Conservation (phyloP, 2,113 vertebrate genomes). For the Thryonomys swinderianus region DNA sequence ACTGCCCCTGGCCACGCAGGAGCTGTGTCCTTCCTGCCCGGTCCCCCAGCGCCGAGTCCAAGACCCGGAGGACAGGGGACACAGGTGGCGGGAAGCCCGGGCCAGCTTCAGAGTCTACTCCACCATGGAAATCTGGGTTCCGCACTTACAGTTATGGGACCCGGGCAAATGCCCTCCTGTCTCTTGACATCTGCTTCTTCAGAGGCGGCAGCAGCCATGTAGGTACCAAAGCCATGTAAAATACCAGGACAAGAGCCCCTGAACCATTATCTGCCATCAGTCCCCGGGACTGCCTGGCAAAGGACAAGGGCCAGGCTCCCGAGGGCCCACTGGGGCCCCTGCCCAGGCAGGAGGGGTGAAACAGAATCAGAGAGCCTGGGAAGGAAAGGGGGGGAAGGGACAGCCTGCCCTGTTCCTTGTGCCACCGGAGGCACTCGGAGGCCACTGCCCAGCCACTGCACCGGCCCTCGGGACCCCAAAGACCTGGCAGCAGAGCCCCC, state of each 20-base stretch:
- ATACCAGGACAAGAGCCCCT: accelerated
- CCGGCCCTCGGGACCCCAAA: not conserved
- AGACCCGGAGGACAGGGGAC: no score
- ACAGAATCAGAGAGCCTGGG: not conserved
- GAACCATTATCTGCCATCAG: not conserved
- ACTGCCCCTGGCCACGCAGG: not conserved
- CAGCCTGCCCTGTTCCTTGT: not conserved
- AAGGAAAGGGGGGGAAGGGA: not conserved
- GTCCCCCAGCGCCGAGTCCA: not conserved
- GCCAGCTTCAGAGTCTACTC: not conserved
- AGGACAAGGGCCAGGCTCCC: not conserved
- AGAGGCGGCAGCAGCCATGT: not conserved
- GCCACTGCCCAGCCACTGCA: not conserved
- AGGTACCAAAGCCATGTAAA: accelerated
- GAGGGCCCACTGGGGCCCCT: not conserved
- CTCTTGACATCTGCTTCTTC: not conserved
- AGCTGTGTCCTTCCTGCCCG: not conserved
- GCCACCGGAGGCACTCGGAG: not conserved
- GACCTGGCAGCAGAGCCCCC: not conserved
- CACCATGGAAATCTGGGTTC: not conserved
- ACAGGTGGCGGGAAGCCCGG: accelerated
- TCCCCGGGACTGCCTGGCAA: not conserved
- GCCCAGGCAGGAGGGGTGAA: no score
- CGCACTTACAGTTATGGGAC: not conserved
- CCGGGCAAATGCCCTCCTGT: not conserved